Percentiles rank a stretch among this genome's conserved stretches.
Evolutionary conservation across 2,888 invertebrate genomes (phyloP).

Genomic region (Limnephilus auricula): DNA sequence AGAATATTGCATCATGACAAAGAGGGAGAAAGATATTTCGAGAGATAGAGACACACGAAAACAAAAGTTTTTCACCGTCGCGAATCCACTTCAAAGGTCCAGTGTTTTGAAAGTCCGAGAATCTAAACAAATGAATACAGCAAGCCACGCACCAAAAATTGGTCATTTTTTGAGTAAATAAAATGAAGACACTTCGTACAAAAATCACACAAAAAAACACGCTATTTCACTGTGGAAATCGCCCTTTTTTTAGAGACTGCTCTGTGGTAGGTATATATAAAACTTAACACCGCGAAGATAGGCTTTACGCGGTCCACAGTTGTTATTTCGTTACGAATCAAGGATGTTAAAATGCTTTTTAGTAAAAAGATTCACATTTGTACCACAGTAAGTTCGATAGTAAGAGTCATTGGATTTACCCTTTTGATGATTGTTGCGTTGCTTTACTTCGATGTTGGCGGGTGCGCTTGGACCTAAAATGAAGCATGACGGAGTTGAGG

Average conservation of each 20-base stretch:
- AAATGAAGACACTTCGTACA: not conserved
- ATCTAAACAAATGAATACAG: conserved; percentile 46
- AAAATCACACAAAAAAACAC: not conserved
- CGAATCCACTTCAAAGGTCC: conserved; percentile 46
- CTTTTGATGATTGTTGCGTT: not conserved
- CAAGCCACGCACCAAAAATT: not conserved
- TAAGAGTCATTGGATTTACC: not conserved
- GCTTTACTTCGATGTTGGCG: not conserved
- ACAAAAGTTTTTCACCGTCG: conserved; percentile 45
- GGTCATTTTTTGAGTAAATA: not conserved
- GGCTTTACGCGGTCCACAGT: conserved; percentile 3
- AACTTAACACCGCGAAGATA: conserved; percentile 10
- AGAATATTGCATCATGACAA: conserved; percentile 37
- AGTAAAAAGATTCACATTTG: not conserved
- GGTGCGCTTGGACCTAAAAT: conserved; percentile 16
- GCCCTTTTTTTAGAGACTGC: not conserved
- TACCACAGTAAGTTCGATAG: too few species aligned
- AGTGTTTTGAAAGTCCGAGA: conserved; percentile 53
- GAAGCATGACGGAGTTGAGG: conserved; percentile 68
- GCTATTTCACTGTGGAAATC: not conserved
- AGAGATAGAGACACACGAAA: conserved; percentile 38
- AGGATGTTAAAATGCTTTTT: not conserved
- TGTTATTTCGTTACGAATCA: not conserved
- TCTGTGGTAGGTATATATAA: not conserved
- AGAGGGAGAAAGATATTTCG: not conserved